These are phyloP conservation scores for Oreochromis niloticus DNA, from an alignment of 2,113 vertebrate genomes.

Conservation along the genomic window DNA sequence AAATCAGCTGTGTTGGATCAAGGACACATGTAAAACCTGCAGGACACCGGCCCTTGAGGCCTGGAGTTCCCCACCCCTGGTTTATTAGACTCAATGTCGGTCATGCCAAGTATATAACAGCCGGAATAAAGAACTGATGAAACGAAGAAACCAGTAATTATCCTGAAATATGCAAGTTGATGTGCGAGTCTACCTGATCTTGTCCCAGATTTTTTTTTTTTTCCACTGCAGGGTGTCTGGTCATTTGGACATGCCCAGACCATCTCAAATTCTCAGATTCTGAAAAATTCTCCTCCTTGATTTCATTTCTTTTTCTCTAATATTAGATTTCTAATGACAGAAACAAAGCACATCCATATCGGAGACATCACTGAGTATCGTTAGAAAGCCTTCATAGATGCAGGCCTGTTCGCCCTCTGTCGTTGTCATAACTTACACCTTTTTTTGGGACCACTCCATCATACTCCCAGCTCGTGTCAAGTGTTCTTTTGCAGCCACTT, in stretches of 20 bases:
- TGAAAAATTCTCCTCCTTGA: neutral
- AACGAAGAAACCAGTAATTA: neutral
- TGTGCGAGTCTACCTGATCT: neutral
- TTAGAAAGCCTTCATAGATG: neutral
- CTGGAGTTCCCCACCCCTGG: fast-evolving
- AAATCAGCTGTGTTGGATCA: neutral
- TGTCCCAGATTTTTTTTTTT: neutral
- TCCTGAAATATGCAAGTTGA: neutral
- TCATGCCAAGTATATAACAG: neutral
- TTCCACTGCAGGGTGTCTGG: neutral
- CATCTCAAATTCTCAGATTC: neutral
- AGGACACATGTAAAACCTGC: neutral
- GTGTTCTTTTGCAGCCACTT: neutral
- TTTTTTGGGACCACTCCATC: neutral
- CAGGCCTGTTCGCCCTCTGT: neutral
- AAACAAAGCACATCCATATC: neutral
- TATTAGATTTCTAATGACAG: neutral
- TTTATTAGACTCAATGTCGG: fast-evolving
- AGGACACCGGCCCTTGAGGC: neutral
- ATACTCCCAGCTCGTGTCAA: fast-evolving
- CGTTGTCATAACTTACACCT: fast-evolving
- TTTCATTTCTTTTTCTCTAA: neutral
- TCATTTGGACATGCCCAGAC: neutral
- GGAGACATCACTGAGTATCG: neutral
- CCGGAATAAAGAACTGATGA: neutral